Base-by-base conservation (phyloP, 2,888 invertebrate species). In the Orthonychiurus folsomi region DNA sequence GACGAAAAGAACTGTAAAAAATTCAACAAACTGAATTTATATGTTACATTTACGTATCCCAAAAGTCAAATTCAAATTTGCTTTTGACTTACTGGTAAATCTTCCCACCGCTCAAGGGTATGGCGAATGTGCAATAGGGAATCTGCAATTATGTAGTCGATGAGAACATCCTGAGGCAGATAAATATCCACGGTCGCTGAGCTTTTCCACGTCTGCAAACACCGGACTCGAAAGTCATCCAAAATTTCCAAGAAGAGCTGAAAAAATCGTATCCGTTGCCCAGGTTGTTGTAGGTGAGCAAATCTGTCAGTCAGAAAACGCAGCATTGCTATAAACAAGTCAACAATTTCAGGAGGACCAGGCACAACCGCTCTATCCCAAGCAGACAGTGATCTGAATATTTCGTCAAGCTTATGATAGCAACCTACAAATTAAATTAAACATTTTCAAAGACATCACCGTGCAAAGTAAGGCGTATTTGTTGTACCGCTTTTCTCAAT, bases 191-290 rank as follows among this genome's bases (percentile, higher is more conserved):
- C 62, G 23, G 65, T 60, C 50, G 64, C 64, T 53, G 63, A 58
- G 54, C 70, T 69, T 50, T 70, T 68, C 72, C 72, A 72, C 12
- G 66, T 69, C 63, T 70, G 70, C 20, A 72, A 50, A 47, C 66
- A 68, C 0, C 72, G 66, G 9, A 70, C 66, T 12, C 69, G 68
- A 56, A 70, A 72, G 47, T 72, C 68, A 58, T 72, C 72, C 26
- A 72, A 56, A 28, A 72, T 61, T 50, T 70, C 69, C 2, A 66
- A 59, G 1, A 72, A 62, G 21, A 72, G 57, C 27, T 67, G 61
- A 24, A 72, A 50, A 62, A 72, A 72, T 23, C 66, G 64, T 2
- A 69, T 52, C 48, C 64, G 67, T 24, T 72, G 69, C 15, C 66
- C 66, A 2, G 66, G 68, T 48, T 70, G 68, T 47, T 67, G 60